Conservation (phyloP, 2,797 vertebrate genomes). For the Rhinogobio ventralis region DNA sequence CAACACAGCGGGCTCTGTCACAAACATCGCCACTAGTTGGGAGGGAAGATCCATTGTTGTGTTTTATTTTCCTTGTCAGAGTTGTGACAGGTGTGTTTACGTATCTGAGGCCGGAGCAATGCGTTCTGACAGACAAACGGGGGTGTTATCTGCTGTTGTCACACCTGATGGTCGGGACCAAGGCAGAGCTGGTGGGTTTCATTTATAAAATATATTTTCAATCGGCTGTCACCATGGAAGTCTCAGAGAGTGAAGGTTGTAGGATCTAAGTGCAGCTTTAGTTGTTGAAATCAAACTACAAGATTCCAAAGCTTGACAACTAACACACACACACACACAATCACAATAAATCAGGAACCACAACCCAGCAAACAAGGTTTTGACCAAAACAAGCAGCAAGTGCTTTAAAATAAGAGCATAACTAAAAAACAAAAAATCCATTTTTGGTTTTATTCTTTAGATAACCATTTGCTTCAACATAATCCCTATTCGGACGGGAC, state of each 20-base stretch:
- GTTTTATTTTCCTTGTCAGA: slow-evolving; percentile 25
- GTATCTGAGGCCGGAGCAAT: slow-evolving; percentile 24
- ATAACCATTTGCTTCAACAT: no score
- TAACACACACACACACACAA: background rate
- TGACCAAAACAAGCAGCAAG: background rate
- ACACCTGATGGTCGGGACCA: slow-evolving; percentile 15
- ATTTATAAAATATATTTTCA: slow-evolving; percentile 29
- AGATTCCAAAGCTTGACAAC: background rate
- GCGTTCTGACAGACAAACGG: slow-evolving; percentile 38
- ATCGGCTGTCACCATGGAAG: background rate
- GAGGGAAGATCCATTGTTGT: slow-evolving; percentile 38
- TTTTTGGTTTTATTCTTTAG: no score
- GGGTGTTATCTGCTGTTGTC: slow-evolving; percentile 34
- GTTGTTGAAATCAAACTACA: background rate
- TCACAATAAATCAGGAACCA: background rate
- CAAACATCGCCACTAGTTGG: slow-evolving; percentile 34
- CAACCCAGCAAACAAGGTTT: background rate
- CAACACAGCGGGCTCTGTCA: slow-evolving; percentile 36
- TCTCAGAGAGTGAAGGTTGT: background rate
- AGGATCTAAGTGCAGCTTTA: background rate
- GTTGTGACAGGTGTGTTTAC: slow-evolving; percentile 49
- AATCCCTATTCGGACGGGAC: no score
- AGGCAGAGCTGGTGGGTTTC: slow-evolving; percentile 14
- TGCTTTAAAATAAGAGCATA: background rate
- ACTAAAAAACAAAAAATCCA: no score